These are phyloP conservation scores for Phthorimaea operculella DNA, from an alignment of 1,140 invertebrate genomes.

Conservation along the genomic window DNA sequence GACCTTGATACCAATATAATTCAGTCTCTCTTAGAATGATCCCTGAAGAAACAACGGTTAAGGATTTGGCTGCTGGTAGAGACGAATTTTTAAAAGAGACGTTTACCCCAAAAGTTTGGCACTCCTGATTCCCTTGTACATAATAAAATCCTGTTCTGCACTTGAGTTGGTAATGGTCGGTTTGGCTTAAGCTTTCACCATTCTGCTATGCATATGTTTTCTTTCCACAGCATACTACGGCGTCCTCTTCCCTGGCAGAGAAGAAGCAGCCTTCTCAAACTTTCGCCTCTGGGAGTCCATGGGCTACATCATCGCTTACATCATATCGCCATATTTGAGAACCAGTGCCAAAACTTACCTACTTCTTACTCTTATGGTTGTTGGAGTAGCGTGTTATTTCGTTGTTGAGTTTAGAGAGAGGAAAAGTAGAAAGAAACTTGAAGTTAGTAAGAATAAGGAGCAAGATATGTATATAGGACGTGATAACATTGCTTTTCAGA, in stretches of 20 bases:
- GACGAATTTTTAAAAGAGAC: too few species aligned
- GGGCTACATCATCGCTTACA: conserved; percentile 88
- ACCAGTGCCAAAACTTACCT: conserved; percentile 82
- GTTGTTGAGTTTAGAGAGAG: conserved; percentile 48
- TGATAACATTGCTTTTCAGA: background rate
- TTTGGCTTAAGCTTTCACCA: too few species aligned
- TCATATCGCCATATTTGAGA: conserved; percentile 81
- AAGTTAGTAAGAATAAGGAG: background rate
- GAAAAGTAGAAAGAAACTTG: conserved; percentile 10
- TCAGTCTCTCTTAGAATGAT: too few species aligned
- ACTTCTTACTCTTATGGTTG: conserved; percentile 75
- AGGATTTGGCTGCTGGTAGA: too few species aligned
- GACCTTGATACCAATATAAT: too few species aligned
- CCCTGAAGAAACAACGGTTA: too few species aligned
- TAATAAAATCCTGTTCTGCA: too few species aligned
- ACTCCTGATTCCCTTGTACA: too few species aligned
- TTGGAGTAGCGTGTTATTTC: conserved; percentile 75
- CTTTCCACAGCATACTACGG: conserved; percentile 81
- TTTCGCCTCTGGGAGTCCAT: conserved; percentile 92
- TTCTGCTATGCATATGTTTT: background rate
- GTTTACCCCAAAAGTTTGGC: too few species aligned
- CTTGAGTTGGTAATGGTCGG: too few species aligned
- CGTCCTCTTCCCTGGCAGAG: conserved; percentile 83
- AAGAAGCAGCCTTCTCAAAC: conserved; percentile 93
- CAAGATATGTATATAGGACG: background rate